Evolutionary conservation across 2,797 vertebrate genomes (phyloP).

Genomic region (Helicolenus hilgendorfi): DNA sequence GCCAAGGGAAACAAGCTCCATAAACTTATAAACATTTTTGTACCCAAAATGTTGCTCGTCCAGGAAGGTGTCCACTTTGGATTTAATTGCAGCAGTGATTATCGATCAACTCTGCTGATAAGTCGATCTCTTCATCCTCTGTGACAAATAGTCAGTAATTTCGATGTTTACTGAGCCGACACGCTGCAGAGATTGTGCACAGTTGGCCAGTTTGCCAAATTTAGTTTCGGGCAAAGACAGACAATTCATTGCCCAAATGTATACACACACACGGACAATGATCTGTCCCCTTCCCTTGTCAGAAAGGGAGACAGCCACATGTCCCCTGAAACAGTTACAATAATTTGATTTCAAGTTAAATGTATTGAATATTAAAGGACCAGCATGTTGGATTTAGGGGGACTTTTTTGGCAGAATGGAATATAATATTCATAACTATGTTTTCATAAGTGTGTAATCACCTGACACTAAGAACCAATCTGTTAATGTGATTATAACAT

Average conservation of each 20-base stretch:
- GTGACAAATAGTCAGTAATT: conserved; percentile 6
- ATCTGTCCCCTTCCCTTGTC: background rate
- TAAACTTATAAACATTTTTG: background rate
- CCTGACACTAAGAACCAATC: no score
- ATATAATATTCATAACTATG: no score
- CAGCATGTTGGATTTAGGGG: no score
- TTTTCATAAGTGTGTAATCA: no score
- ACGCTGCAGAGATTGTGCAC: background rate
- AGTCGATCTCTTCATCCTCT: background rate
- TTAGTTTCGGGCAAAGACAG: background rate
- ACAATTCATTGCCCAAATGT: background rate
- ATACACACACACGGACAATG: background rate
- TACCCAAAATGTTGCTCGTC: background rate
- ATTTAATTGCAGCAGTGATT: background rate
- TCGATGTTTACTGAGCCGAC: background rate
- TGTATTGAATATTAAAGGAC: background rate
- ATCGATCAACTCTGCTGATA: background rate
- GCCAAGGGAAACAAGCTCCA: background rate
- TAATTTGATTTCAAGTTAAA: background rate
- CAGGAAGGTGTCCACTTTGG: background rate
- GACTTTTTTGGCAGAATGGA: no score
- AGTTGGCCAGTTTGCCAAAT: background rate
- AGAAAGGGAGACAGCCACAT: background rate
- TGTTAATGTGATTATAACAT: background rate
- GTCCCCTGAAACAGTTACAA: background rate